These are phyloP conservation scores for Leptogaster cylindrica DNA, from an alignment of 2,888 invertebrate genomes.

Conservation along the genomic window DNA sequence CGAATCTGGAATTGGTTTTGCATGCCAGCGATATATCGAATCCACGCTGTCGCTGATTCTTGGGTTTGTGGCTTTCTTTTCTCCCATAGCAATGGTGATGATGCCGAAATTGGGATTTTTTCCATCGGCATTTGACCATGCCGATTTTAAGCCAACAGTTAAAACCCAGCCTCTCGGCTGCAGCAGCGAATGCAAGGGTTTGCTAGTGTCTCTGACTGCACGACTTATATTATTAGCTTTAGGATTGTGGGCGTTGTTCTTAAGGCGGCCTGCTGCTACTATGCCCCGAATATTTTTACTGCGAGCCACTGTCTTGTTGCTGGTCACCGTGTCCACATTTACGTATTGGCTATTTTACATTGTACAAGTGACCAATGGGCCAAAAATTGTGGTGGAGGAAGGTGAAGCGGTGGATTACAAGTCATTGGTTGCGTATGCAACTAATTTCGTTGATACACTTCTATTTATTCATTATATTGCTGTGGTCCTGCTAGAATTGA, in stretches of 20 bases:
- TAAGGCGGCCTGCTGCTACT: conserved; percentile 82
- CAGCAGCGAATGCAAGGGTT: conserved; percentile 92
- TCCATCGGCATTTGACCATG: conserved; percentile 71
- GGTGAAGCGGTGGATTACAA: conserved; percentile 85
- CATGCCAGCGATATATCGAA: conserved; percentile 84
- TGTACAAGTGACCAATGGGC: conserved; percentile 85
- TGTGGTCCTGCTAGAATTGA: conserved; percentile 89
- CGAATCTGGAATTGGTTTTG: conserved; percentile 73
- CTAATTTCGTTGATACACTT: conserved; percentile 90
- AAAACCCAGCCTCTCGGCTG: conserved; percentile 79
- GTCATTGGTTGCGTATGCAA: conserved; percentile 89
- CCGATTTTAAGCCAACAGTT: conserved; percentile 72
- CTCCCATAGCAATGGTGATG: conserved; percentile 94
- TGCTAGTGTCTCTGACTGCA: conserved; percentile 87
- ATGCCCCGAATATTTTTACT: conserved; percentile 92
- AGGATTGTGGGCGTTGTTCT: conserved; percentile 92
- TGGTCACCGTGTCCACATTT: conserved; percentile 90
- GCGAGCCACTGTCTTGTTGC: conserved; percentile 84
- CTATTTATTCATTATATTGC: conserved; percentile 94
- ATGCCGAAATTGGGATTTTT: conserved; percentile 89
- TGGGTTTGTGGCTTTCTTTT: conserved; percentile 83
- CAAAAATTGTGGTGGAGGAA: conserved; percentile 78
- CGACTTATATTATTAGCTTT: conserved; percentile 87
- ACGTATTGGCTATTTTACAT: conserved; percentile 98
- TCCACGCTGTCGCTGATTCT: conserved; percentile 80